These are phyloP conservation scores for Rachycentron canadum DNA, from an alignment of 2,797 vertebrate genomes.

Conservation along the genomic window DNA sequence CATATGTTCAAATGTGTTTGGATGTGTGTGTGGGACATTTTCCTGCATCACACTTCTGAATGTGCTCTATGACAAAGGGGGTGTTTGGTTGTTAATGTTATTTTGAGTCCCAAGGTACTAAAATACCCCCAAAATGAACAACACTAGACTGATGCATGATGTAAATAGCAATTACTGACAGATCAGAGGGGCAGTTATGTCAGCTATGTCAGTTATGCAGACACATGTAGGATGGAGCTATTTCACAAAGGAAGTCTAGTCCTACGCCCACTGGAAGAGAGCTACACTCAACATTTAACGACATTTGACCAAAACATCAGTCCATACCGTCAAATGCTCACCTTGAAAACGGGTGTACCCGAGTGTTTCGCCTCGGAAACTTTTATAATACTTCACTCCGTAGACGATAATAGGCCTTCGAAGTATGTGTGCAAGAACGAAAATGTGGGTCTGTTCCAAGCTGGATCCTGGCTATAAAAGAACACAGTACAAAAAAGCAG, in stretches of 20 bases:
- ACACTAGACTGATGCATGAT: constrained; percentile 22
- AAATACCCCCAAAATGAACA: constrained; percentile 38
- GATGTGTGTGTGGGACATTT: constrained; percentile 8
- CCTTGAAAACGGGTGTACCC: constrained; percentile 99
- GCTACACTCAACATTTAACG: background rate
- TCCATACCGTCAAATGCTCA: constrained; percentile 76
- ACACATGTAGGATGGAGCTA: constrained; percentile 49
- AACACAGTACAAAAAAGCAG: constrained; percentile 28
- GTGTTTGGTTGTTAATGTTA: constrained; percentile 27
- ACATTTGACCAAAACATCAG: constrained; percentile 4
- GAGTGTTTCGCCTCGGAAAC: constrained; percentile 97
- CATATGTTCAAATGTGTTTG: constrained; percentile 42
- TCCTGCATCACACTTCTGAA: background rate
- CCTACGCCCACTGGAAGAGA: constrained; percentile 13
- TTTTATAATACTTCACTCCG: constrained; percentile 99
- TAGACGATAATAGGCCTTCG: constrained; percentile 99
- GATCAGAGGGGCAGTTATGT: constrained; percentile 56
- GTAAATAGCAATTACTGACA: constrained; percentile 51
- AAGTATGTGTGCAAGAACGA: constrained; percentile 99
- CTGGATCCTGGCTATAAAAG: constrained; percentile 93
- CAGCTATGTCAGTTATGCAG: constrained; percentile 68
- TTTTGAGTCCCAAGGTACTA: constrained; percentile 24
- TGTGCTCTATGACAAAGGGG: constrained; percentile 5
- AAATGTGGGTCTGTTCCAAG: constrained; percentile 99
- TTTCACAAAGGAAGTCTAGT: constrained; percentile 59